A percentile compares a stretch with the other conserved stretches of the same genome.
Evolutionary conservation across 2,113 vertebrate species (phyloP).

Genomic region (Platichthys flesus): DNA sequence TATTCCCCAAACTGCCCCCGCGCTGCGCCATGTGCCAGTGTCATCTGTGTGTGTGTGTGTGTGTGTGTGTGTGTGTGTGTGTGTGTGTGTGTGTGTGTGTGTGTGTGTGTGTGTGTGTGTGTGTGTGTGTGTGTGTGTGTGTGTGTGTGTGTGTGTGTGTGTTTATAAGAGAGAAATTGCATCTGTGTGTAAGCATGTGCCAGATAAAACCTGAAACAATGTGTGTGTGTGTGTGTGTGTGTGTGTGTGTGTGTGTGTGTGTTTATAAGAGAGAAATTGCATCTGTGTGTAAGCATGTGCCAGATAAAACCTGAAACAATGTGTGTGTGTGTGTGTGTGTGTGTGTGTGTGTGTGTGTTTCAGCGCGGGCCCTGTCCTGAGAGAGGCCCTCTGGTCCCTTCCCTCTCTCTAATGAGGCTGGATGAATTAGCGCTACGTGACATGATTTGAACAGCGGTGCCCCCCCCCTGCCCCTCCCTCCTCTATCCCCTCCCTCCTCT

Average conservation of each 20-base stretch:
- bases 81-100: conserved; percentile 60
- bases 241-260: conserved; percentile 10
- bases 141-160: conserved; percentile 20
- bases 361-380: conserved; percentile 69
- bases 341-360: conserved; percentile 37
- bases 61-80: conserved; percentile 11
- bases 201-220: too few relatives aligned
- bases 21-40: conserved; percentile 88
- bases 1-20: conserved; percentile 99
- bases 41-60: conserved; percentile 71
- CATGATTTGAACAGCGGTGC: conserved; percentile 92
- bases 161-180: too few relatives aligned
- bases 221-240: conserved; percentile 14
- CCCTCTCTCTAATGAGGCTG: conserved; percentile 98
- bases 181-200: too few relatives aligned
- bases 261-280: too few relatives aligned
- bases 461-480: conserved; percentile 45
- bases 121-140: conserved; percentile 40
- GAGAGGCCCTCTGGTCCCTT: conserved; percentile 85
- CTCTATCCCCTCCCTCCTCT: conserved; percentile 47
- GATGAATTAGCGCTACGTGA: conserved; percentile 99
- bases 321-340: conserved; percentile 14
- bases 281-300: too few relatives aligned
- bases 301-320: too few relatives aligned
- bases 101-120: conserved; percentile 19